Base-by-base conservation (phyloP, 2,797 vertebrate genomes). In the Arctocebus calabarensis region DNA sequence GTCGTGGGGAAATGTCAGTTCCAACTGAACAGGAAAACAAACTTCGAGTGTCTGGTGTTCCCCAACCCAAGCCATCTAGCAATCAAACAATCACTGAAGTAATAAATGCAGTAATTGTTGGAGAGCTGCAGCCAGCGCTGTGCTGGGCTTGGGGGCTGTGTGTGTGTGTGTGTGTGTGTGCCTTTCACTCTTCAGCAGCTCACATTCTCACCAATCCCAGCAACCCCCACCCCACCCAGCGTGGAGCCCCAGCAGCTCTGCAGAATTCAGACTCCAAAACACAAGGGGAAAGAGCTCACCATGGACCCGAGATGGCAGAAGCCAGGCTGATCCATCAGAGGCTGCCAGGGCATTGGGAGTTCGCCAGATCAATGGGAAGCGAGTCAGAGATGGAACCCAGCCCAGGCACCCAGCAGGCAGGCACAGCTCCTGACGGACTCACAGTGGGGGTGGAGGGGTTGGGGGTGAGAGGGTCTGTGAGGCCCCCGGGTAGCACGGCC, bases 1-100 rank as follows among this genome's bases (percentile, higher is more conserved):
- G 8, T 97, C 57, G 7, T 85, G 94, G 23, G 37, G 61, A 90
- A 87, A 84, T 81, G 37, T 82, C 66, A 74, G 34, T 89, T 96
- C 70, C 70, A 96, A n/a, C 0, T 93, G 90, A 97, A 97, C 74
- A 93, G 20, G 88, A 96, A 96, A 98, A 32, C 3, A 94, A 79
- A 94, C 85, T 83, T 90, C 29, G 14, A 78, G 59, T 84, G 29
- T 34, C 75, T 88, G 34, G 78, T 3, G 0, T 61, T 95, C 9
- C 45, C 77, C 78, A n/a, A 4, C 32, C 55, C 62, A 9, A 81
- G n/a, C 48, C 48, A 52, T 52, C 4, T 3, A 52, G 14, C 48
- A 86, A 0, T 32, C 2, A 0, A 45, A 9, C 57, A 86, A 0
- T 32, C 2, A 0, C 85, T 11, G 11, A 88, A 77, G 20, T 89